Conservation (phyloP, 2,888 invertebrate species). For the Acleris emargana region DNA sequence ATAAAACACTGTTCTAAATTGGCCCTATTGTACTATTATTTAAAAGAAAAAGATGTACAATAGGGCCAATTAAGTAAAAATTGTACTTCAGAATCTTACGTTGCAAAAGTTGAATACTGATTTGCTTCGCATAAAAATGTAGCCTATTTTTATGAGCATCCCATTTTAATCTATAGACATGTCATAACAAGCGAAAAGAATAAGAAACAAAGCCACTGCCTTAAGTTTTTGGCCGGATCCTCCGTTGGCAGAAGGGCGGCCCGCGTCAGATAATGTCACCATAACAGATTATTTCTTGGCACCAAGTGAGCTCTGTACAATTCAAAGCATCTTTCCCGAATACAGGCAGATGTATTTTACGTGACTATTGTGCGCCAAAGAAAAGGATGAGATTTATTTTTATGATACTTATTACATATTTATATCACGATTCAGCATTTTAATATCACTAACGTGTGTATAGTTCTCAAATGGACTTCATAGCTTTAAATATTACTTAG, state of each 20-base stretch:
- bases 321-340: constrained; percentile 63
- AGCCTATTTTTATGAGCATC: too few species aligned
- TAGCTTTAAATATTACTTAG: constrained; percentile 5
- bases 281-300: constrained; percentile 83
- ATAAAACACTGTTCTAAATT: too few species aligned
- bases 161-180: background rate
- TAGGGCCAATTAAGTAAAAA: too few species aligned
- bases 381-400: constrained; percentile 24
- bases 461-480: constrained; percentile 8
- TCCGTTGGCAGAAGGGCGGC: constrained; percentile 68
- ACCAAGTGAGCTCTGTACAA: constrained; percentile 59
- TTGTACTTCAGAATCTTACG: too few species aligned
- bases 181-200: constrained; percentile 49
- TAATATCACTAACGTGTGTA: background rate
- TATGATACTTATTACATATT: constrained; percentile 25
- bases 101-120: too few species aligned
- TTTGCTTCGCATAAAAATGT: too few species aligned
- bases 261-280: constrained; percentile 75
- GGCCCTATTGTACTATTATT: too few species aligned
- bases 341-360: constrained; percentile 48
- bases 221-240: constrained; percentile 68
- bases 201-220: constrained; percentile 59
- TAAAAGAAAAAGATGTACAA: too few species aligned
- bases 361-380: constrained; percentile 51
- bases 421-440: constrained; percentile 13